Evolutionary conservation across 2,888 invertebrate species (phyloP).

Genomic region (Ophion costatus): DNA sequence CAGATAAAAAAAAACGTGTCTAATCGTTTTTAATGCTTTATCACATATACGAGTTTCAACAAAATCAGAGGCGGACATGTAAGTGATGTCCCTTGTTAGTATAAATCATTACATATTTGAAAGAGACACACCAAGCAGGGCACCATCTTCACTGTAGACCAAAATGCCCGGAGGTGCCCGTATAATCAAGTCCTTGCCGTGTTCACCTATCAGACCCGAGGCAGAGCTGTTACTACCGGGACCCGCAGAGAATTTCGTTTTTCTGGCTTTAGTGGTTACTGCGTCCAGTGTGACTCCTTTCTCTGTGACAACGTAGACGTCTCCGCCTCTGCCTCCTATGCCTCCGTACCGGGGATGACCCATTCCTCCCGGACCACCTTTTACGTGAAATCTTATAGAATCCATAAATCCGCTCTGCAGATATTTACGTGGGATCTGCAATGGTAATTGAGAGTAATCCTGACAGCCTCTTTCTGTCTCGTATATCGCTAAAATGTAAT

Average conservation of each 20-base stretch:
- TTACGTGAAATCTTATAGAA: conserved; percentile 90
- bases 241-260: conserved; percentile 87
- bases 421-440: conserved; percentile 84
- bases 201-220: conserved; percentile 89
- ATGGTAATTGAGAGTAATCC: not conserved
- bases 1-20: no score
- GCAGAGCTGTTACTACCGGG: conserved; percentile 91
- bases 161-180: conserved; percentile 93
- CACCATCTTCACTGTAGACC: conserved; percentile 88
- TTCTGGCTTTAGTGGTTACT: conserved; percentile 85
- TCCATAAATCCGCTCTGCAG: conserved; percentile 89
- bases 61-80: no score
- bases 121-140: conserved; percentile 85
- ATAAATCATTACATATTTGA: no score
- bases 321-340: conserved; percentile 95
- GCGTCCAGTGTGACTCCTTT: conserved; percentile 86
- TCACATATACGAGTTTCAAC: no score
- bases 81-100: not conserved
- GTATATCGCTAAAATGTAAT: not conserved
- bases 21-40: no score
- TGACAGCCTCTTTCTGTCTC: not conserved
- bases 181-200: conserved; percentile 89
- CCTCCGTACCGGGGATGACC: conserved; percentile 94
- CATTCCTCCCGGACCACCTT: conserved; percentile 93
- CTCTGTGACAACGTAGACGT: conserved; percentile 89